A percentile compares a stretch with the other conserved stretches of the same genome.
phyloP scores from a whole-genome alignment of 2,888 invertebrate genomes.

The Cistogaster globosa region DNA sequence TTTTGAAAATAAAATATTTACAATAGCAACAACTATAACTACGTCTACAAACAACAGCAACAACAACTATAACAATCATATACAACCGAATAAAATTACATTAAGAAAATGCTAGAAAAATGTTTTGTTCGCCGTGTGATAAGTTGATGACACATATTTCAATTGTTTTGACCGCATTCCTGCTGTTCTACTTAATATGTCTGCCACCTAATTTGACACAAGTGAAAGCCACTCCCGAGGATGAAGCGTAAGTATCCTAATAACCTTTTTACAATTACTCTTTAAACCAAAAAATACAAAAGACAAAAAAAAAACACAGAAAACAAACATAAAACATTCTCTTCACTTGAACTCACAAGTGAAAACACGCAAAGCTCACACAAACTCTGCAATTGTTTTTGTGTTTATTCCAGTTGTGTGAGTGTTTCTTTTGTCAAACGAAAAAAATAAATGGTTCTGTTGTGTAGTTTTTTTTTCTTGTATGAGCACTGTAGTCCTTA shows the following conservation, averaged over 20 bases:
- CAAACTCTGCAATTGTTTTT: neutral
- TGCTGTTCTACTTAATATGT: constrained; percentile 79
- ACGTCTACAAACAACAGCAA: constrained; percentile 4
- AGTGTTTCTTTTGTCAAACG: constrained; percentile 14
- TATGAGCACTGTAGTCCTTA: constrained; percentile 15
- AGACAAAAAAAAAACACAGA: neutral
- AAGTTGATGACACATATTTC: constrained; percentile 83
- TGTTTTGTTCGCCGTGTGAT: constrained; percentile 80
- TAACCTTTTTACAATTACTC: constrained; percentile 17
- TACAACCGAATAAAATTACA: constrained; percentile 39
- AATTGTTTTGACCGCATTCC: constrained; percentile 82
- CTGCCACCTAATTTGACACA: constrained; percentile 79
- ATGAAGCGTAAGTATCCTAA: constrained; percentile 81
- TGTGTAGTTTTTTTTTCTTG: constrained; percentile 26
- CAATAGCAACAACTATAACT: constrained; percentile 13
- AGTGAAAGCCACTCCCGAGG: constrained; percentile 80
- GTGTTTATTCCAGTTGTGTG: neutral
- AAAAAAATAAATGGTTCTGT: neutral
- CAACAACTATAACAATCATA: constrained; percentile 14
- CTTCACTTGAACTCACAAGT: constrained; percentile 1
- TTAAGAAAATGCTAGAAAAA: constrained; percentile 82
- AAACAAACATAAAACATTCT: constrained; percentile 1
- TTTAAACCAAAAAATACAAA: neutral
- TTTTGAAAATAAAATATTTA: constrained; percentile 24
- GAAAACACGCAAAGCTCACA: neutral